Conservation (phyloP, 2,797 vertebrate genomes). For the Danio aesculapii region DNA sequence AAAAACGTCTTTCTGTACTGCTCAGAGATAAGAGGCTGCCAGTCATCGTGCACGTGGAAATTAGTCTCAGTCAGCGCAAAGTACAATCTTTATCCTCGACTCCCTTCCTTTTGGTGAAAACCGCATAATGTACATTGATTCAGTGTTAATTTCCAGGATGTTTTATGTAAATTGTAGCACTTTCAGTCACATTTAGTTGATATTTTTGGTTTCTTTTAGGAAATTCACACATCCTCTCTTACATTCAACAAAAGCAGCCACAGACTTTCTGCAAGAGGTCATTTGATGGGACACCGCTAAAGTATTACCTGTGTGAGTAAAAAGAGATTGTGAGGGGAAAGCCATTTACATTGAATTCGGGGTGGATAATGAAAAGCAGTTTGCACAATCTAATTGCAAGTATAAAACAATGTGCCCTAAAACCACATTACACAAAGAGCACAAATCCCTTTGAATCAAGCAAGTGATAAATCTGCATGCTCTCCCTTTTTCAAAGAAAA, state of each 20-base stretch:
- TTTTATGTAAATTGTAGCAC: not conserved
- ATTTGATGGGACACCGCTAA: constrained; percentile 4
- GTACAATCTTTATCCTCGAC: constrained; percentile 11
- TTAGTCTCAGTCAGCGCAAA: constrained; percentile 17
- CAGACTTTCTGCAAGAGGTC: not conserved
- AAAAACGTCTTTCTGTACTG: constrained; percentile 22
- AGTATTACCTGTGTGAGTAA: constrained; percentile 4
- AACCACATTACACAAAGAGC: constrained; percentile 7
- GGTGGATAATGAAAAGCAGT: constrained; percentile 21
- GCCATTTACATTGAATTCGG: constrained; percentile 4
- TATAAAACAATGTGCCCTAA: constrained; percentile 27
- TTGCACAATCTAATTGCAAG: constrained; percentile 5
- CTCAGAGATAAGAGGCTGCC: constrained; percentile 24
- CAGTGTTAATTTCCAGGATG: constrained; percentile 4
- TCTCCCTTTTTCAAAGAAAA: not conserved
- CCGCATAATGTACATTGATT: constrained; percentile 9
- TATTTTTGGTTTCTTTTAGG: not conserved
- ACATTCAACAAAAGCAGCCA: not conserved
- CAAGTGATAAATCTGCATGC: not conserved
- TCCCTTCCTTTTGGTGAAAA: constrained; percentile 3
- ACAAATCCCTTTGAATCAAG: constrained; percentile 19
- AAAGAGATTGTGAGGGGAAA: constrained; percentile 6
- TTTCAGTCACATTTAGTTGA: not conserved
- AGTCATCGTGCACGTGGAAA: constrained; percentile 10
- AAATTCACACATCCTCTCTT: not conserved